Percentiles rank a stretch among this genome's conserved stretches.
Evolutionary conservation across 2,113 vertebrate genomes (phyloP).

Genomic region (Xerus inauris): DNA sequence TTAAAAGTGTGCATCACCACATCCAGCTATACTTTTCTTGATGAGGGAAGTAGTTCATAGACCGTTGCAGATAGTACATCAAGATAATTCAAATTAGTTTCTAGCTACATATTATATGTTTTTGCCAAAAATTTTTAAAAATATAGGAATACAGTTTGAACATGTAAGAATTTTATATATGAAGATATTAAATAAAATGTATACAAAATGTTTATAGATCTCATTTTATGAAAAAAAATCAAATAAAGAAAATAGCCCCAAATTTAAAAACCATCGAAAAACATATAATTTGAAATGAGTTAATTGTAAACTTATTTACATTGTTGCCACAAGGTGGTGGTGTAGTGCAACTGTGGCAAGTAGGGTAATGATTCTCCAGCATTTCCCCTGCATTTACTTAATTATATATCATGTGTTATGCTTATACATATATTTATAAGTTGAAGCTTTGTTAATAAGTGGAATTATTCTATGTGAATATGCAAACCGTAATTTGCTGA

Average conservation of each 20-base stretch:
- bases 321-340: constrained; percentile 29
- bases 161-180: neutral
- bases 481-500: neutral
- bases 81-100: neutral
- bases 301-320: neutral
- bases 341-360: neutral
- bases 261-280: neutral
- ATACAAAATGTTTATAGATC: neutral
- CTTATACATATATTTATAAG: neutral
- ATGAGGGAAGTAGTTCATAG: neutral
- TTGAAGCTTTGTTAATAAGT: constrained; percentile 9
- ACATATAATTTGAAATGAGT: neutral
- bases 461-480: neutral
- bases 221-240: constrained; percentile 11
- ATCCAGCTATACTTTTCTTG: neutral
- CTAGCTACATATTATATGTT: neutral
- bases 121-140: constrained; percentile 21
- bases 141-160: neutral
- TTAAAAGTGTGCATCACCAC: neutral
- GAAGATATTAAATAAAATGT: neutral
- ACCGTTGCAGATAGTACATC: neutral
- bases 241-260: neutral
- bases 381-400: neutral
- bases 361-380: neutral
- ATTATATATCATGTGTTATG: neutral